Percentiles rank a stretch among this genome's conserved stretches.
phyloP scores from a whole-genome alignment of 2,113 vertebrate genomes.

The Bubalus kerabau region DNA sequence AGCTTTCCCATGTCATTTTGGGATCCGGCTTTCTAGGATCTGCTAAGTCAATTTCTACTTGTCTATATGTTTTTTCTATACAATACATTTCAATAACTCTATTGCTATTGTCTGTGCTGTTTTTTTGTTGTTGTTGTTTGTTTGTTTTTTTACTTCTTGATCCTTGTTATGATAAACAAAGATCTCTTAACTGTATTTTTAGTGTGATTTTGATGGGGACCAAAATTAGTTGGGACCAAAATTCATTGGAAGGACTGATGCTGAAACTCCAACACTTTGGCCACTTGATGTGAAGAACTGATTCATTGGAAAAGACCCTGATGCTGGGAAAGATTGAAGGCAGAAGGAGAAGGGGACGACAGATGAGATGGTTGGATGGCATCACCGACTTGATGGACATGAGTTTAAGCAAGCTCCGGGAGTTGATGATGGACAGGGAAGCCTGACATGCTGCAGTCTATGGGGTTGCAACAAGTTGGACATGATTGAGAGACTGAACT shows the following conservation, averaged over 20 bases:
- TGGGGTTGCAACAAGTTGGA: neutral
- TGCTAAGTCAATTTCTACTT: neutral
- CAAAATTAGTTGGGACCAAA: neutral
- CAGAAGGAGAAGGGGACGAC: fast-evolving
- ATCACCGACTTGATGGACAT: neutral
- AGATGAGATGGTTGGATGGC: neutral
- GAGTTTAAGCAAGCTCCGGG: neutral
- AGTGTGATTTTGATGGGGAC: neutral
- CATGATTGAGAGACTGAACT: neutral
- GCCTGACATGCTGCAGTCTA: neutral
- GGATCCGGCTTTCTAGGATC: neutral
- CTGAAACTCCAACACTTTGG: neutral
- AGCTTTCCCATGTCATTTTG: neutral
- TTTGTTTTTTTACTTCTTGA: neutral
- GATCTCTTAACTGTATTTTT: neutral
- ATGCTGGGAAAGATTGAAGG: neutral
- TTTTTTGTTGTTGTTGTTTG: neutral
- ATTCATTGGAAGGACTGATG: neutral
- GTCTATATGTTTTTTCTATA: neutral
- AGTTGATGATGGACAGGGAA: neutral
- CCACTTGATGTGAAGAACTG: neutral
- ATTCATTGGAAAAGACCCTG: neutral
- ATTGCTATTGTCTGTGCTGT: neutral
- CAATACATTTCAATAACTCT: neutral
- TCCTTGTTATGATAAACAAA: neutral